phyloP scores from a whole-genome alignment of 2,888 invertebrate genomes.

The Oscheius sp. region DNA sequence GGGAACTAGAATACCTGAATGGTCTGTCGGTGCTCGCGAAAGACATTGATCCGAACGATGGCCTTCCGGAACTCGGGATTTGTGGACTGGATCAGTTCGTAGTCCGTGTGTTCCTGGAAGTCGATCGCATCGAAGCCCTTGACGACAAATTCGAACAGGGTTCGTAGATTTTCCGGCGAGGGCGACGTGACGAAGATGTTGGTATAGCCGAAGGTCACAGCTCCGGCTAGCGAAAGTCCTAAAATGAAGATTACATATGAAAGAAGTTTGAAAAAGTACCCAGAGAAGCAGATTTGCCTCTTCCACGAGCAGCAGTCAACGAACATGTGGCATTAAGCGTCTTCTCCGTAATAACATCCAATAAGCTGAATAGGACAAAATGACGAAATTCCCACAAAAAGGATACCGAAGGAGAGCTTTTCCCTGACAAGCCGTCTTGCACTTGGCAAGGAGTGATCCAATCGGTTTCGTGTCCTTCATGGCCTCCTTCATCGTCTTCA shows the following conservation, averaged over 20 bases:
- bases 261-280: conserved; percentile 76
- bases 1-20: conserved; percentile 61
- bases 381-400: conserved; percentile 23
- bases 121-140: conserved; percentile 89
- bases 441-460: conserved; percentile 87
- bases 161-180: conserved; percentile 95
- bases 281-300: conserved; percentile 97
- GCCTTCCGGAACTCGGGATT: conserved; percentile 97
- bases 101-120: conserved; percentile 92
- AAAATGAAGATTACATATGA: not conserved
- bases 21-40: conserved; percentile 74
- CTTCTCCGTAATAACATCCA: conserved; percentile 94
- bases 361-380: conserved; percentile 82
- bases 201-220: conserved; percentile 81
- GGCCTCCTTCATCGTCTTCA: conserved; percentile 84
- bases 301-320: conserved; percentile 90
- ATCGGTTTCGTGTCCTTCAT: conserved; percentile 91
- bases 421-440: conserved; percentile 80
- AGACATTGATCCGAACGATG: conserved; percentile 90
- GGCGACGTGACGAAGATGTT: conserved; percentile 98
- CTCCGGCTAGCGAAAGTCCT: conserved; percentile 82
- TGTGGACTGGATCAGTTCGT: conserved; percentile 91
- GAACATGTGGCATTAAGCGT: conserved; percentile 88
- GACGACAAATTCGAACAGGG: conserved; percentile 94
- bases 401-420: conserved; percentile 51